Evolutionary conservation across 1,140 invertebrate species (phyloP).

Genomic region (Papilio helenus): DNA sequence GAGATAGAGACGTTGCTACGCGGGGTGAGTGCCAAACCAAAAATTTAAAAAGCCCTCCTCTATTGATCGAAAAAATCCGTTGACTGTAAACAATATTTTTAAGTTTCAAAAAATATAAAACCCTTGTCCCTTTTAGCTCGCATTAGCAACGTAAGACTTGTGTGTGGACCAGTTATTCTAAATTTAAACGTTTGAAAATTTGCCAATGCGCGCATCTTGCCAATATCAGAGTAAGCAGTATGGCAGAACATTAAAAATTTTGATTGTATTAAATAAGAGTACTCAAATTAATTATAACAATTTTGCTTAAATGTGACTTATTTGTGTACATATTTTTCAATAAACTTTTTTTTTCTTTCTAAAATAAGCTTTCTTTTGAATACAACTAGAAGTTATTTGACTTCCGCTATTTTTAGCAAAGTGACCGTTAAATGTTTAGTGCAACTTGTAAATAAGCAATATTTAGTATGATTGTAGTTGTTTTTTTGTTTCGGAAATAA

Average conservation of each 20-base stretch:
- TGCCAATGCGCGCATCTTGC: conserved; percentile 62
- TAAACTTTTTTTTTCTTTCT: not conserved
- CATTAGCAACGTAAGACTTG: not conserved
- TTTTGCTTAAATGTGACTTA: not conserved
- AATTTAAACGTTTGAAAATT: conserved; percentile 68
- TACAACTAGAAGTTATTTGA: not conserved
- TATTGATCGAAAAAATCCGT: not conserved
- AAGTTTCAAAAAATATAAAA: not conserved
- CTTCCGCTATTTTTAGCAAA: not conserved
- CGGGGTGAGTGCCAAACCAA: conserved; percentile 58
- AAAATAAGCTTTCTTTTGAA: not conserved
- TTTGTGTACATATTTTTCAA: not conserved
- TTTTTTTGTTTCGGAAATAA: not conserved
- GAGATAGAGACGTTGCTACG: conserved; percentile 48
- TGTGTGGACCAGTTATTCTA: conserved; percentile 48
- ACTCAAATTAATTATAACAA: not conserved
- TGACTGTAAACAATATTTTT: conserved; percentile 3
- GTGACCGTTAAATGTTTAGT: not conserved
- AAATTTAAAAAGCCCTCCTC: conserved; percentile 39
- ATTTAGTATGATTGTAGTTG: not conserved
- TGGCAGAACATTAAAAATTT: conserved; percentile 30
- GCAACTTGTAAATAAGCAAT: not conserved
- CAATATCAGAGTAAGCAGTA: conserved; percentile 40
- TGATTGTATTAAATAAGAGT: not conserved
- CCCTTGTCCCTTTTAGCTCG: not conserved